Evolutionary conservation across 2,797 vertebrate species (phyloP).

Genomic region (Miopithecus talapoin): DNA sequence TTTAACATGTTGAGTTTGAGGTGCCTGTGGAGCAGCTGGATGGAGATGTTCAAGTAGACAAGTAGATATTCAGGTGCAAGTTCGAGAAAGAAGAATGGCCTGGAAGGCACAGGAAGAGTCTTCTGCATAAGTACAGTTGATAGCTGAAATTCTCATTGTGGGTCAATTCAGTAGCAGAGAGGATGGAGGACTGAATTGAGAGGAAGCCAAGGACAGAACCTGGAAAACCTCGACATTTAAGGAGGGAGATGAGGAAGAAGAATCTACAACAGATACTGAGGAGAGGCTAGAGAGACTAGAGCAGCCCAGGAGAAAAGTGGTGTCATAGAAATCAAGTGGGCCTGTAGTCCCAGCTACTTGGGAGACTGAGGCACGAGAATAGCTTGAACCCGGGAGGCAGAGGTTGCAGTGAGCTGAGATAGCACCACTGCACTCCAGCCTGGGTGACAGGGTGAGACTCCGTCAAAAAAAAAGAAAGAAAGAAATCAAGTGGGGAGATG

Average conservation of each 20-base stretch:
- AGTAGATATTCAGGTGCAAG: neutral
- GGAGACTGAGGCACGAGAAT: neutral
- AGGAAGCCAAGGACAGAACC: neutral
- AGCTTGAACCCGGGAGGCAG: neutral
- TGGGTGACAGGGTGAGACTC: neutral
- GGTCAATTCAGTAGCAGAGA: neutral
- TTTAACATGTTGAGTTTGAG: neutral
- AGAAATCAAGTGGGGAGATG: neutral
- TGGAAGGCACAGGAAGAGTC: neutral
- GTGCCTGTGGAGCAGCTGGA: neutral
- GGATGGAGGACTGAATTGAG: neutral
- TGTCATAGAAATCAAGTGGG: neutral
- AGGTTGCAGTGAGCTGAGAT: neutral
- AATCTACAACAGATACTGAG: neutral
- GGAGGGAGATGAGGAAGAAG: neutral
- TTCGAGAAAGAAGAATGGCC: neutral
- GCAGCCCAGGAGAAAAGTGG: neutral
- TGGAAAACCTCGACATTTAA: neutral
- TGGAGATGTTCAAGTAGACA: neutral
- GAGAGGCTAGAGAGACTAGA: neutral
- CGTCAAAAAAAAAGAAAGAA: neutral
- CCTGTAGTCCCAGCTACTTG: neutral
- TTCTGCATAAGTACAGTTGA: neutral
- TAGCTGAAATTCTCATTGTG: neutral
- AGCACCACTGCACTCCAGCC: neutral